Evolutionary conservation across 2,888 invertebrate species (phyloP), one percentile per base, ranked within the genome.

Genomic region (Coleophora deauratella): DNA sequence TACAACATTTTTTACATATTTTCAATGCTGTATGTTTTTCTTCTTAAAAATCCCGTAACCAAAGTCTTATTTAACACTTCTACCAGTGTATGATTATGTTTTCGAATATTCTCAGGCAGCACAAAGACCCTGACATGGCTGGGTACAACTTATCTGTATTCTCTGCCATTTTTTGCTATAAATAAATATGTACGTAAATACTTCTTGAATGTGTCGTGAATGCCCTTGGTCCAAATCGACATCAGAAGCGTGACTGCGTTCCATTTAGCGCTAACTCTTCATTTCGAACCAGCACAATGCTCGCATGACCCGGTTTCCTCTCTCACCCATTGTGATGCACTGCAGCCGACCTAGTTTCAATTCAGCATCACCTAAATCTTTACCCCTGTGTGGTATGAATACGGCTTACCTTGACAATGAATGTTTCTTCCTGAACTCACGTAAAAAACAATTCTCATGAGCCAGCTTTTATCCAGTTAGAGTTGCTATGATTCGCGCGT

Each of bases 241-340:
- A 54, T 59, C 54, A 55, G 57, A 62, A 58, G 55, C 54, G 54
- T 54, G 51, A 62, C 55, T 60, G 56, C 51, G 67, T 61, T 58
- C 70, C 57, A 71, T 72, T 75, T 72, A 65, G 52, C 53, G 43
- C 54, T 54, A 56, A 52, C 31, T 63, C 58, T 54, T 58, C 54
- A 51, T 55, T 55, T 57, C 56, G 52, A 62, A 67, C 59, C 54
- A 51, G 62, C 68, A 72, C 73, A 73, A 70, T 70, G 60, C 60
- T 70, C 59, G 60, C 60, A 54, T 72, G 78, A 74, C 79, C 75
- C 60, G 56, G 60, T 72, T 77, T 64, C 57, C 57, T 60, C 56
- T 59, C 58, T 48, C 49, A 49, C 50, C 55, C 55, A 63, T 65
- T 72, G 64, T 68, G 55, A 63, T 57, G 51, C 57, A 47, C 57